Evolutionary conservation across 2,797 vertebrate species (phyloP).

Genomic region (Odontamblyopus lacepedii): DNA sequence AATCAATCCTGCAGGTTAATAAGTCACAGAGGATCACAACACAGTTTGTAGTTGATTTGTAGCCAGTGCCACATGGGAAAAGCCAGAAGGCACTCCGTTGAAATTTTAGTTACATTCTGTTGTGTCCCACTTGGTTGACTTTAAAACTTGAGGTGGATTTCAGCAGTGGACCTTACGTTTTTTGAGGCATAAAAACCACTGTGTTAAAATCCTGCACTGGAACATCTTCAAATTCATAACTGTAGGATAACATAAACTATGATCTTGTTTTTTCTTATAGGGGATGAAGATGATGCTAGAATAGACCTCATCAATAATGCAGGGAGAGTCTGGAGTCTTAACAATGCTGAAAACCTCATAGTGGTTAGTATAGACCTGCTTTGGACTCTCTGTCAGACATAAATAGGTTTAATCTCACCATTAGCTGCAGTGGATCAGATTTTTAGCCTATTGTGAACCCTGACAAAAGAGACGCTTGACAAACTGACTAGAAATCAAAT

Average conservation of each 20-base stretch:
- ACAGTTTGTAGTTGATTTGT: background rate
- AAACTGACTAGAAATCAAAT: slow-evolving; percentile 31
- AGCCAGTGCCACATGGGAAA: too few species aligned
- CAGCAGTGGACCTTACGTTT: slow-evolving; percentile 5
- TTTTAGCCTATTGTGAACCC: slow-evolving; percentile 25
- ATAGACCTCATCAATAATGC: slow-evolving; percentile 79
- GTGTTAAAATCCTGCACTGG: too few species aligned
- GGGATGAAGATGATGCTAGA: slow-evolving; percentile 61
- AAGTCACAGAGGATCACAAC: background rate
- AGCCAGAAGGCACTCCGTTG: too few species aligned
- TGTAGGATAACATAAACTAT: slow-evolving; percentile 28
- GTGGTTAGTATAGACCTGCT: slow-evolving; percentile 43
- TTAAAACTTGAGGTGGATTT: slow-evolving; percentile 28
- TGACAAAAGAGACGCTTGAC: slow-evolving; percentile 18
- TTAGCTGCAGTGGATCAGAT: slow-evolving; percentile 9
- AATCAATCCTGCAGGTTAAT: background rate
- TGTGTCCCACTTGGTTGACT: background rate
- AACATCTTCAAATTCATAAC: slow-evolving; percentile 10
- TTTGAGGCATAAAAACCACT: background rate
- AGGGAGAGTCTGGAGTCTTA: slow-evolving; percentile 69
- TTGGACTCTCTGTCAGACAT: slow-evolving; percentile 28
- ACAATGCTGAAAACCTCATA: slow-evolving; percentile 40
- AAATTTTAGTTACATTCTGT: background rate
- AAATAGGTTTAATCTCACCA: slow-evolving; percentile 26
- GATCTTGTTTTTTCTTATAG: slow-evolving; percentile 55